Evolutionary conservation across 2,888 invertebrate genomes (phyloP).

Genomic region (Diarsia rubi): DNA sequence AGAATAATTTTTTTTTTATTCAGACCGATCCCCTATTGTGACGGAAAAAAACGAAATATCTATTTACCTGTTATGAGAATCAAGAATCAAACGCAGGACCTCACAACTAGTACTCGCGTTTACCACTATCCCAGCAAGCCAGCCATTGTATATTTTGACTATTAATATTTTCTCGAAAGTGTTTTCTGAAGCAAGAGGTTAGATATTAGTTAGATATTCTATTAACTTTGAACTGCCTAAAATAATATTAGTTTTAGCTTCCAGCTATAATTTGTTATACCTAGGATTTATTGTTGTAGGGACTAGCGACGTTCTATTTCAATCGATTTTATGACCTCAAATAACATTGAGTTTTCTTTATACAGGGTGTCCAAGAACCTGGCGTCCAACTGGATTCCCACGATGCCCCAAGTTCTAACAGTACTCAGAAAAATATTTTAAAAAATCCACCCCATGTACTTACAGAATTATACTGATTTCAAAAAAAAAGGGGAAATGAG

Average conservation of each 20-base stretch:
- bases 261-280: neutral
- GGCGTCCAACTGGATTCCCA: too few relatives aligned
- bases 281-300: neutral
- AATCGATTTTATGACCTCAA: neutral
- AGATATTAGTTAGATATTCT: too few relatives aligned
- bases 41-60: neutral
- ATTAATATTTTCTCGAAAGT: neutral
- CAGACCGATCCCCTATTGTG: too few relatives aligned
- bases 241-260: slow-evolving; percentile 16
- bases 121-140: neutral
- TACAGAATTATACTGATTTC: too few relatives aligned
- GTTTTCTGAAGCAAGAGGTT: slow-evolving; percentile 3
- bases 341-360: too few relatives aligned
- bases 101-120: neutral
- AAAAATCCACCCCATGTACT: too few relatives aligned
- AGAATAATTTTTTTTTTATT: too few relatives aligned
- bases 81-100: neutral
- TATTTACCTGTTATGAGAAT: neutral
- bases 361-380: too few relatives aligned
- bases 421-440: too few relatives aligned
- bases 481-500: too few relatives aligned
- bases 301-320: neutral
- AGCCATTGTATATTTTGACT: slow-evolving; percentile 1
- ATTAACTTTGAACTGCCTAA: slow-evolving; percentile 22
- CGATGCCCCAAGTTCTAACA: too few relatives aligned